Base-by-base conservation (phyloP, 2,797 vertebrate species). In the Pteronotus mesoamericanus region DNA sequence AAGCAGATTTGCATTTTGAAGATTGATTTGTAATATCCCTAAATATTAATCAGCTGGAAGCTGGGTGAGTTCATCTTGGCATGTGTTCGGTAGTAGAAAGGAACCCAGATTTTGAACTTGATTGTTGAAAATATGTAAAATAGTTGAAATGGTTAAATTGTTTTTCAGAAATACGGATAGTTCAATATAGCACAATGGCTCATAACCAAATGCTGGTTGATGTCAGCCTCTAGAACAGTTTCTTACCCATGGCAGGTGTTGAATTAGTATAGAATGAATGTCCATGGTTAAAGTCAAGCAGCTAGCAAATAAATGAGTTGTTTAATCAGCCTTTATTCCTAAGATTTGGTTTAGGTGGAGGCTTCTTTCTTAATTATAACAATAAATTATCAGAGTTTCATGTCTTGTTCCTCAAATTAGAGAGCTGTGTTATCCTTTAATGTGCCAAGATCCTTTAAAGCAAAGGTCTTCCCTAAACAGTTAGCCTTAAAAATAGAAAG, bases 401-500 rank as follows among this genome's bases (percentile, higher is more conserved):
- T 95, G 42, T 96, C 55, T 92, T 91, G 16, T 90, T 94, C 55
- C 94, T 96, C 83, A 95, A 68, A 87, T 59, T 94, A 83, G 78
- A 74, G 80, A 92, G 34, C 87, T 32, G n/a, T 51, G 29, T 71
- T 95, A 69, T 69, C 51, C 71, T 95, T 93, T 77, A 88, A 89
- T 95, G 86, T 97, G 91, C 96, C 96, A 95, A 96, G 57, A 87
- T 94, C 48, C 80, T 95, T 59, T 86, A 87, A 92, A 79, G 42
- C 57, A 88, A 86, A 96, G 86, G 89, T 97, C 95, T 97, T 97
- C 94, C 89, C 92, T 64, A 94, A 74, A 96, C n/a, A 89, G 19
- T 91, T 93, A 97, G 95, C 96, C 92, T 97, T 95, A 96, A 93
- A 94, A 94, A 74, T 87, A 86, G 68, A 88, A 95, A 92, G 59